phyloP scores from a whole-genome alignment of 2,113 vertebrate genomes.

The Caretta caretta region DNA sequence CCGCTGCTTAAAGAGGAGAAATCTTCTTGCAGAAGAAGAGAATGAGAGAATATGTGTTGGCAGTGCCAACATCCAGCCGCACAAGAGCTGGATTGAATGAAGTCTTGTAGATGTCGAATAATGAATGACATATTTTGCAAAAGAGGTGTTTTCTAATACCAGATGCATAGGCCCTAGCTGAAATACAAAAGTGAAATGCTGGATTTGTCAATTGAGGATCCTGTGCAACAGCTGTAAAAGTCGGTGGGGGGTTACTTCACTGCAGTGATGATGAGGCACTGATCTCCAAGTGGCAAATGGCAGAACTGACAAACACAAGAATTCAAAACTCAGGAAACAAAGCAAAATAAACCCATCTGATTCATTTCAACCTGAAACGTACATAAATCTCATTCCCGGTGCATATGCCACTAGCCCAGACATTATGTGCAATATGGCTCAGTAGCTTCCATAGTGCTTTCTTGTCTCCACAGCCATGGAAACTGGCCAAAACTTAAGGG shows the following conservation, averaged over 20 bases:
- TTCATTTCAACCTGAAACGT: background rate
- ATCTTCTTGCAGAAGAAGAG: background rate
- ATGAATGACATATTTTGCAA: conserved; percentile 3
- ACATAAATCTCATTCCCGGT: background rate
- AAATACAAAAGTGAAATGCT: conserved; percentile 37
- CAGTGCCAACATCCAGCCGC: background rate
- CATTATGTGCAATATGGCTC: background rate
- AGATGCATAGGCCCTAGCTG: conserved; percentile 2
- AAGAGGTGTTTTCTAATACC: background rate
- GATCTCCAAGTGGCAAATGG: background rate
- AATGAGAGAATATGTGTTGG: background rate
- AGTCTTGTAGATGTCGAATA: background rate
- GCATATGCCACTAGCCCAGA: background rate
- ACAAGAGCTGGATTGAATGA: conserved; percentile 4
- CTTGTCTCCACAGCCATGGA: background rate
- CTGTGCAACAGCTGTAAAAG: background rate
- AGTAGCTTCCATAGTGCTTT: background rate
- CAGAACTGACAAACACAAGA: background rate
- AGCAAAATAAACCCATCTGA: background rate
- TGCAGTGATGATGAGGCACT: background rate
- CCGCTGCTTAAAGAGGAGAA: background rate
- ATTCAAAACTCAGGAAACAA: background rate
- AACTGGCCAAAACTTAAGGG: background rate
- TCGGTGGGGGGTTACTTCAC: conserved; percentile 26
- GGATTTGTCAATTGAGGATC: background rate